Conservation (phyloP, 2,888 invertebrate species). For the Pimpla rufipes region DNA sequence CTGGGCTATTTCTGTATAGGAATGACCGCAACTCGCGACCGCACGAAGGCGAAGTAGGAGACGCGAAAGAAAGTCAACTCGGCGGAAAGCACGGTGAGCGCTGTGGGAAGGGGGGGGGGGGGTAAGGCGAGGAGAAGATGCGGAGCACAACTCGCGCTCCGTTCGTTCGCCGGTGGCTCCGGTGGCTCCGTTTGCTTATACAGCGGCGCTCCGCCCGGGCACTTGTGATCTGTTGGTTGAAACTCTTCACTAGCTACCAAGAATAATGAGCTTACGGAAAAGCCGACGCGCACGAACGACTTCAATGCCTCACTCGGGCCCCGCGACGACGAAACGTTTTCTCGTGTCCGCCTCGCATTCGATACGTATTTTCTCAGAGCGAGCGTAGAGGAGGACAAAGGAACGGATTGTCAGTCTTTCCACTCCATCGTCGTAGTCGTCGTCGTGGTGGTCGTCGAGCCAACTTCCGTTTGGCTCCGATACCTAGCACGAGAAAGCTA, state of each 20-base stretch:
- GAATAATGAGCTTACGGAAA: constrained; percentile 57
- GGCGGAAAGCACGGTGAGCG: not conserved
- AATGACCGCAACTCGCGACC: not conserved
- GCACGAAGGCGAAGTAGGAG: not conserved
- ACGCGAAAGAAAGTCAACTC: not conserved
- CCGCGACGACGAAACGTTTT: constrained; percentile 37
- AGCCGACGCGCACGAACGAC: constrained; percentile 46
- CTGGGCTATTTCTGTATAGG: not conserved
- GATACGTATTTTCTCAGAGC: constrained; percentile 52
- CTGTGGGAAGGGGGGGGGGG: not conserved
- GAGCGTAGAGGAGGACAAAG: constrained; percentile 45
- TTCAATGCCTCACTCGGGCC: constrained; percentile 13
- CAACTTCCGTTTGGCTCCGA: constrained; percentile 55
- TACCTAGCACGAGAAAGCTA: constrained; percentile 13
- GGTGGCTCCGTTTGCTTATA: not conserved
- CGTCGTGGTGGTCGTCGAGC: constrained; percentile 26
- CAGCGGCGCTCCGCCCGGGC: not conserved
- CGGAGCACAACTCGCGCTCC: too few species aligned
- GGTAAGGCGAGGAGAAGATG: constrained; percentile 8
- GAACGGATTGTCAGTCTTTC: constrained; percentile 56
- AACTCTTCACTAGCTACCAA: constrained; percentile 3
- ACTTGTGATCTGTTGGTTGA: constrained; percentile 18
- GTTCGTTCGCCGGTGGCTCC: too few species aligned
- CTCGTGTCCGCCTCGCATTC: constrained; percentile 42
- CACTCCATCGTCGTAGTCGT: constrained; percentile 34